Evolutionary conservation across 2,797 vertebrate genomes (phyloP).

Genomic region (Podargus strigoides): DNA sequence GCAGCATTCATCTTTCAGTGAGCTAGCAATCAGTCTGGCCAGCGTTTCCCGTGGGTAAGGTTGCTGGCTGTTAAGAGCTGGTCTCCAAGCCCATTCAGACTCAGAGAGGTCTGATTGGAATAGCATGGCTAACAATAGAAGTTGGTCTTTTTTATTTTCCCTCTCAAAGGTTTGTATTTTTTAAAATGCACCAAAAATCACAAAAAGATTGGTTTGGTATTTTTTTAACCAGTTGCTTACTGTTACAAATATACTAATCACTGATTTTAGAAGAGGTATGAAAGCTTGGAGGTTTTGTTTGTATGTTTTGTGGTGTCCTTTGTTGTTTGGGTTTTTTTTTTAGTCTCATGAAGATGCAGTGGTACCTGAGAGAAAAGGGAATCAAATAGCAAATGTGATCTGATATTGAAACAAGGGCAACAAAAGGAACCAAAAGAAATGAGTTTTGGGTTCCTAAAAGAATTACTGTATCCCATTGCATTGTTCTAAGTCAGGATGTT

Average conservation of each 20-base stretch:
- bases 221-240: neutral
- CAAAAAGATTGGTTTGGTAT: accelerated
- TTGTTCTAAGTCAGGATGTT: neutral
- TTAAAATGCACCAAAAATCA: neutral
- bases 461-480: neutral
- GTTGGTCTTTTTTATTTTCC: neutral
- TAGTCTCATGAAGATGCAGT: neutral
- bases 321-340: neutral
- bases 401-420: neutral
- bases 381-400: neutral
- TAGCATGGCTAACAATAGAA: neutral
- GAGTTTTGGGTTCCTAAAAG: neutral
- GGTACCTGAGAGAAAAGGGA: neutral
- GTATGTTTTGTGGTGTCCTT: neutral
- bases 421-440: neutral
- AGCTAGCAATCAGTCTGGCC: neutral
- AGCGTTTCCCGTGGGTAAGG: neutral
- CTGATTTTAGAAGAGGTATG: neutral
- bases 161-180: neutral
- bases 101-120: neutral
- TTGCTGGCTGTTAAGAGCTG: neutral
- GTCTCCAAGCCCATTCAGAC: neutral
- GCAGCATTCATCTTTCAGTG: neutral
- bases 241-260: neutral
- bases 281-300: neutral